Evolutionary conservation across 2,797 vertebrate species (phyloP).

Genomic region (Micrastur ruficollis): DNA sequence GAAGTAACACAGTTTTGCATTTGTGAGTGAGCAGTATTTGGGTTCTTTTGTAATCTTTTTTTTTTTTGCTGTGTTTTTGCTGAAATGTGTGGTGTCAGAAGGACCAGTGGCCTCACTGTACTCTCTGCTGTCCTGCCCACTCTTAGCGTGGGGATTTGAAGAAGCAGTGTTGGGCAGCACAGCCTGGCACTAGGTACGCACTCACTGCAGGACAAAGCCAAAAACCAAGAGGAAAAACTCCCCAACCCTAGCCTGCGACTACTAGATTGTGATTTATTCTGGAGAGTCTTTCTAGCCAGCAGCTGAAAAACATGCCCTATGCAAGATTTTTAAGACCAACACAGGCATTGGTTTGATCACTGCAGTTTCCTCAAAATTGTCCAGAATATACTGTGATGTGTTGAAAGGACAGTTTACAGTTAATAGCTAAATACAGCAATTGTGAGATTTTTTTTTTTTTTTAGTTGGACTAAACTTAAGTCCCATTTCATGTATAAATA

Average conservation of each 20-base stretch:
- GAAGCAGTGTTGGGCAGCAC: not conserved
- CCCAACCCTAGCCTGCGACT: not conserved
- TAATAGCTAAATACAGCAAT: not conserved
- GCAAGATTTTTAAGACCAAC: not conserved
- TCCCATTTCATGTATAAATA: not conserved
- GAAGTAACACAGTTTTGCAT: too few species aligned
- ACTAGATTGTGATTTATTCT: not conserved
- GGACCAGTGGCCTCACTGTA: rapidly evolving
- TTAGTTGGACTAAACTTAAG: not conserved
- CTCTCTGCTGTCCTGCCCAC: not conserved
- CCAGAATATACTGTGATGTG: not conserved
- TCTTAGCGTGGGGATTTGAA: rapidly evolving
- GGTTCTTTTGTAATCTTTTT: not conserved
- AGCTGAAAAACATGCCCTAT: not conserved
- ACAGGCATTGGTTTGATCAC: not conserved
- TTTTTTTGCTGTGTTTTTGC: not conserved
- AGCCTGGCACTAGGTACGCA: rapidly evolving
- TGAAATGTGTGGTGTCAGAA: not conserved
- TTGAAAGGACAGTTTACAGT: not conserved
- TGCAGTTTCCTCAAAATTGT: not conserved
- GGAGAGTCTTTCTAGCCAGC: not conserved
- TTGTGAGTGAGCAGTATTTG: not conserved
- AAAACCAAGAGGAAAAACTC: not conserved
- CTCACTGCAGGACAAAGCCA: not conserved
- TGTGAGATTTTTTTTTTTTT: not conserved